Percentiles rank a stretch among this genome's conserved stretches.
phyloP scores from a whole-genome alignment of 2,797 vertebrate genomes.

The Cacajao melanocephalus region DNA sequence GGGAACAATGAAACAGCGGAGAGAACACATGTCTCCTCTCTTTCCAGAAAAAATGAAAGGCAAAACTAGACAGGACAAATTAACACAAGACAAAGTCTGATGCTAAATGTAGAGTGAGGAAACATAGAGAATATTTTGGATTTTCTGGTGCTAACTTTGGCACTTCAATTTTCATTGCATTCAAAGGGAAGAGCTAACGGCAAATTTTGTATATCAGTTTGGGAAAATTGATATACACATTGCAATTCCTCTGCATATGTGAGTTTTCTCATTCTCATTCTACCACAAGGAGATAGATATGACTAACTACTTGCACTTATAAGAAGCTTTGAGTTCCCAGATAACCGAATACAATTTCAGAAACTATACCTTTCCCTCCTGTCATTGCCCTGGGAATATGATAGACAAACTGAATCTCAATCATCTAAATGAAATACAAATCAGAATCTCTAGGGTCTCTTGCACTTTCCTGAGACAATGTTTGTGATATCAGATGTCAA shows the following conservation, averaged over 20 bases:
- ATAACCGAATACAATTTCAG: neutral
- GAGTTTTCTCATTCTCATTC: neutral
- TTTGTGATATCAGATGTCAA: neutral
- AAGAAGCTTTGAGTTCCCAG: neutral
- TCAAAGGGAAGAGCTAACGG: neutral
- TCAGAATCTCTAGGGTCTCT: neutral
- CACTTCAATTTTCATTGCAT: neutral
- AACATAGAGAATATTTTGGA: neutral
- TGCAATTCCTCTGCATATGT: neutral
- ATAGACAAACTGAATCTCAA: neutral
- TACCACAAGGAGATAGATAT: neutral
- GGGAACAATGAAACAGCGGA: neutral
- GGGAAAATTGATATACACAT: neutral
- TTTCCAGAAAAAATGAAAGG: neutral
- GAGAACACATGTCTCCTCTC: neutral
- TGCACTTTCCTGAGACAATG: neutral
- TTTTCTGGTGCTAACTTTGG: neutral
- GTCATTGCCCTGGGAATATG: neutral
- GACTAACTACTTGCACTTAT: slow-evolving; percentile 1
- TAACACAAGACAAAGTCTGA: neutral
- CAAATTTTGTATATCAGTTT: neutral
- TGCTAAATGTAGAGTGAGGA: slow-evolving; percentile 7
- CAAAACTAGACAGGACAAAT: neutral
- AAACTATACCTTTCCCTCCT: neutral
- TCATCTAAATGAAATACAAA: slow-evolving; percentile 20